Percentiles rank a stretch among this genome's conserved stretches.
phyloP scores from a whole-genome alignment of 2,113 vertebrate genomes.

The Megaceryle maxima region DNA sequence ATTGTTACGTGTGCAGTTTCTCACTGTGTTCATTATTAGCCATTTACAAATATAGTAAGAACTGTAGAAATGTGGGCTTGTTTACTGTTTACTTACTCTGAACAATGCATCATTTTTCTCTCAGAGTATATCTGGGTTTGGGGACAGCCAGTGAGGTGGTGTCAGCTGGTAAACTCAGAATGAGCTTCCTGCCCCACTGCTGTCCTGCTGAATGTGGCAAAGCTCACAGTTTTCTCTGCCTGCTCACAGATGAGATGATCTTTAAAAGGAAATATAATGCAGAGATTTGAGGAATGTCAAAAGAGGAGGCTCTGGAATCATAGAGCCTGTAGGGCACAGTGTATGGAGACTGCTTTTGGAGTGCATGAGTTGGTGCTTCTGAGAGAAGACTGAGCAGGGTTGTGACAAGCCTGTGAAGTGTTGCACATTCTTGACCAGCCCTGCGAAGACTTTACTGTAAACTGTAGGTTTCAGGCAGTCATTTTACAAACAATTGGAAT shows the following conservation, averaged over 20 bases:
- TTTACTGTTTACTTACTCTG: background rate
- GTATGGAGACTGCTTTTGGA: background rate
- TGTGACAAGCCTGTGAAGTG: background rate
- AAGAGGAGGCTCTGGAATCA: background rate
- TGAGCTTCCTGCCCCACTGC: background rate
- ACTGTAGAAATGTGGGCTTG: background rate
- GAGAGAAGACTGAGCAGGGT: background rate
- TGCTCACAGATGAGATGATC: background rate
- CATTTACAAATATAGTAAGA: background rate
- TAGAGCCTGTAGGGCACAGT: background rate
- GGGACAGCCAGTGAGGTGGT: background rate
- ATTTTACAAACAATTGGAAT: background rate
- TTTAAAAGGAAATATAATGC: background rate
- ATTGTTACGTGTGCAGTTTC: background rate
- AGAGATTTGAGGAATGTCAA: background rate
- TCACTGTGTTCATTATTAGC: background rate
- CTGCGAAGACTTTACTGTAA: background rate
- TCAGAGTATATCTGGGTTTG: background rate
- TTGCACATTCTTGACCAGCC: background rate
- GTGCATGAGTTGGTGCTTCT: background rate
- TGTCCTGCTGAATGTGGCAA: fast-evolving
- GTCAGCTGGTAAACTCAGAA: background rate
- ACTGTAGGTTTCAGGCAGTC: background rate
- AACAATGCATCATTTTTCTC: background rate
- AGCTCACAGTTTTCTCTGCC: background rate